phyloP scores from a whole-genome alignment of 2,888 invertebrate species.

The Hymenopus coronatus region DNA sequence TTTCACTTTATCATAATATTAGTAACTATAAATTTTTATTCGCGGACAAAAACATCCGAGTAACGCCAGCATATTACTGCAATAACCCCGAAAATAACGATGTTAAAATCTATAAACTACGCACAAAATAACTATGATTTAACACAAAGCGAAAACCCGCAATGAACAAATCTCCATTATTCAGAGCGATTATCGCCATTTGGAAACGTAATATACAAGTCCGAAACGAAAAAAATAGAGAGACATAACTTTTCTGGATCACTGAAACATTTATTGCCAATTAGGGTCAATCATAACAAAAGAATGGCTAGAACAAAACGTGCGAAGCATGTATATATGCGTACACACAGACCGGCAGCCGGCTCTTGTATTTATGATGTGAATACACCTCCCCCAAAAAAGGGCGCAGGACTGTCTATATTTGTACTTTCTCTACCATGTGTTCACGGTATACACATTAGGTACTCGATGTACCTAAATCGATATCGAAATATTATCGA shows the following conservation, averaged over 20 bases:
- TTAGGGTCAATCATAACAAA: background rate
- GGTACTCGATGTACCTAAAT: too few relatives aligned
- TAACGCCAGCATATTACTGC: background rate
- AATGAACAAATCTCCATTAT: background rate
- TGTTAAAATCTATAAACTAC: background rate
- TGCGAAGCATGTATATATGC: too few relatives aligned
- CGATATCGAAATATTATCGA: too few relatives aligned
- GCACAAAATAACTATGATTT: background rate
- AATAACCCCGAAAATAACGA: background rate
- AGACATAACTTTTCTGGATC: background rate
- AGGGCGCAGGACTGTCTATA: background rate
- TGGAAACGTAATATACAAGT: background rate
- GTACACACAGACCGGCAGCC: too few relatives aligned
- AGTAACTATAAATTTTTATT: background rate
- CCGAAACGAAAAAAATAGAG: background rate
- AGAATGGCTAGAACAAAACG: background rate
- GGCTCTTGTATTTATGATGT: background rate
- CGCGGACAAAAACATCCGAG: background rate
- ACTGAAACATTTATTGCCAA: background rate
- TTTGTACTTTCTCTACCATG: too few relatives aligned
- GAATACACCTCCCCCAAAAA: background rate
- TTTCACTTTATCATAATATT: background rate
- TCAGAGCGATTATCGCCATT: background rate
- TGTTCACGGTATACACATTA: too few relatives aligned
- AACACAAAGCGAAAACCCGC: background rate